These are phyloP conservation scores for Trichacis sp. DNA, from an alignment of 2,888 invertebrate genomes.

Conservation along the genomic window DNA sequence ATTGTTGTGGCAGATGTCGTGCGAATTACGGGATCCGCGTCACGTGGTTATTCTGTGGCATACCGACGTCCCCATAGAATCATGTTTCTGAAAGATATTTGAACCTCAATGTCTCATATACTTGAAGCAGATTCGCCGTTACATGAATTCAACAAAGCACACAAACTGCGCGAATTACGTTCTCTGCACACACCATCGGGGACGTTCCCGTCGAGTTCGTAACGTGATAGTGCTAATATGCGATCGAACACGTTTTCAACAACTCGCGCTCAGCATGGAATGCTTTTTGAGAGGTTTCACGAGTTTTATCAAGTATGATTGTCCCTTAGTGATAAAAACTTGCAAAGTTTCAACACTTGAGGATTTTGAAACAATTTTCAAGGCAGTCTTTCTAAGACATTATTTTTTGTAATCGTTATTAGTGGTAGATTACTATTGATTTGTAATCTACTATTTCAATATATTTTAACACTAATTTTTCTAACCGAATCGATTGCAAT, in stretches of 20 bases:
- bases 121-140: conserved; percentile 14
- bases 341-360: too few species aligned
- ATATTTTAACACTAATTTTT: too few species aligned
- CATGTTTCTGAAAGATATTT: conserved; percentile 39
- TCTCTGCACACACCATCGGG: background rate
- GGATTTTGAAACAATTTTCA: too few species aligned
- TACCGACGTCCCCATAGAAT: conserved; percentile 32
- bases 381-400: too few species aligned
- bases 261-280: too few species aligned
- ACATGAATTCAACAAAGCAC: conserved; percentile 12
- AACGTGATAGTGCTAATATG: background rate
- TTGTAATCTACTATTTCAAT: too few species aligned
- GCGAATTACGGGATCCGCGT: conserved; percentile 41
- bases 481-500: too few species aligned
- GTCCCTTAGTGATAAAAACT: too few species aligned
- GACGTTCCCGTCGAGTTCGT: background rate
- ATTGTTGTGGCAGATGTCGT: conserved; percentile 45
- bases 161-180: background rate
- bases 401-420: too few species aligned
- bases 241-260: background rate
- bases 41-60: conserved; percentile 42
- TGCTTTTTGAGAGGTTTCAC: too few species aligned
- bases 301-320: too few species aligned
- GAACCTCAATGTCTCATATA: conserved; percentile 15
- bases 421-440: too few species aligned